A percentile compares a stretch with the other conserved stretches of the same genome.
Conservation (phyloP, 2,113 vertebrate genomes). For the Sciurus niger region DNA sequence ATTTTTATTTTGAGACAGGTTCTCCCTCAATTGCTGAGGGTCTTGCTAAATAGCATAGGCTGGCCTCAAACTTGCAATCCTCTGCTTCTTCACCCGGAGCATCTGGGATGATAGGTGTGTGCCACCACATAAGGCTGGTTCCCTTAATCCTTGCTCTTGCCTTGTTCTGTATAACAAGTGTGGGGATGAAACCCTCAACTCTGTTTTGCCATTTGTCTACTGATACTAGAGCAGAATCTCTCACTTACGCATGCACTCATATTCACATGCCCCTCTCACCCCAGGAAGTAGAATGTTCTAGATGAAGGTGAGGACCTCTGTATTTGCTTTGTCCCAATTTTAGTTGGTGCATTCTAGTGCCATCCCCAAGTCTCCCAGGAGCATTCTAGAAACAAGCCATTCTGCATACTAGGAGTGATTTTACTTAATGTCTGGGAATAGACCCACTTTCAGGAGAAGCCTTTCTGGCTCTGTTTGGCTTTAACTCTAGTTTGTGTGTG, state of each 20-base stretch:
- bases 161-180: background rate
- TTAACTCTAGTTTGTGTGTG: background rate
- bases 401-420: background rate
- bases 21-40: no score
- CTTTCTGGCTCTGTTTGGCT: background rate
- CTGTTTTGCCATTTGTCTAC: background rate
- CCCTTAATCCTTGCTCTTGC: background rate
- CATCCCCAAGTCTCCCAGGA: background rate
- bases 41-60: no score
- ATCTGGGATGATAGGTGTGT: no score
- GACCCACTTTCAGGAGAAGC: background rate
- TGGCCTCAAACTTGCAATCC: no score
- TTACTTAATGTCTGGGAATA: background rate
- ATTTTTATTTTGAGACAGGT: no score
- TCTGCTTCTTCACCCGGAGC: no score
- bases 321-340: conserved; percentile 15
- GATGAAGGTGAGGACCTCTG: background rate
- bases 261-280: no score
- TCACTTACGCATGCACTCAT: background rate
- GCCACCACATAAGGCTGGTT: background rate
- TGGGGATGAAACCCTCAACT: background rate
- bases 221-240: background rate
- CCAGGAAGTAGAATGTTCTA: background rate
- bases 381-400: background rate
- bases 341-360: background rate